A percentile compares a stretch with the other conserved stretches of the same genome.
phyloP scores from a whole-genome alignment of 2,888 invertebrate genomes.

The Eupsilia transversa region DNA sequence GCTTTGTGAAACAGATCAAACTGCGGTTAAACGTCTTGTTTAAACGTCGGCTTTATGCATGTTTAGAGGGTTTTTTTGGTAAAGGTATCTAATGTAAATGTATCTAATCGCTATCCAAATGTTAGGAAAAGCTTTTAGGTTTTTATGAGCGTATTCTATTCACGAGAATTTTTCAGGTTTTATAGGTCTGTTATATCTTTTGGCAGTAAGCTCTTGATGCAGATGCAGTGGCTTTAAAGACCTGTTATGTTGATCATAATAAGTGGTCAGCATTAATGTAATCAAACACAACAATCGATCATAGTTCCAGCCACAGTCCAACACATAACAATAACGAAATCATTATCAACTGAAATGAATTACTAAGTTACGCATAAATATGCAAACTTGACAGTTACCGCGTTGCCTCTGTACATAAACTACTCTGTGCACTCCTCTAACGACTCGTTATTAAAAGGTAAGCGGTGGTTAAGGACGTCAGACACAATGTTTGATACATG shows the following conservation, averaged over 20 bases:
- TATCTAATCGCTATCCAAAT: constrained; percentile 7
- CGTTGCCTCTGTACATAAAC: constrained; percentile 49
- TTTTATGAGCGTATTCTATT: neutral
- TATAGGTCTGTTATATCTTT: neutral
- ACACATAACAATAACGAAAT: neutral
- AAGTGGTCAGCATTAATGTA: neutral
- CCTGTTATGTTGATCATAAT: neutral
- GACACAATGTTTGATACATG: constrained; percentile 84
- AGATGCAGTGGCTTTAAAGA: neutral
- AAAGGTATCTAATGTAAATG: constrained; percentile 6
- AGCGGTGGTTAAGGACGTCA: constrained; percentile 80
- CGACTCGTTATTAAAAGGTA: constrained; percentile 85
- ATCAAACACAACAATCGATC: neutral
- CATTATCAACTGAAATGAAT: neutral
- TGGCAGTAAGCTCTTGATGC: neutral
- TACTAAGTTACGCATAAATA: neutral
- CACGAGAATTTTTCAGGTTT: neutral
- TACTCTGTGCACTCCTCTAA: constrained; percentile 81
- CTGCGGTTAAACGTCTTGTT: constrained; percentile 60
- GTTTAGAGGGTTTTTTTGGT: constrained; percentile 28
- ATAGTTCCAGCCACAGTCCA: neutral
- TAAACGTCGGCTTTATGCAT: constrained; percentile 31
- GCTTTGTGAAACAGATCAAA: constrained; percentile 61
- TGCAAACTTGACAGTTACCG: constrained; percentile 16
- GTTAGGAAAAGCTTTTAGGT: neutral